These are phyloP conservation scores for Catagonus wagneri DNA, from an alignment of 2,113 vertebrate genomes.

Conservation along the genomic window DNA sequence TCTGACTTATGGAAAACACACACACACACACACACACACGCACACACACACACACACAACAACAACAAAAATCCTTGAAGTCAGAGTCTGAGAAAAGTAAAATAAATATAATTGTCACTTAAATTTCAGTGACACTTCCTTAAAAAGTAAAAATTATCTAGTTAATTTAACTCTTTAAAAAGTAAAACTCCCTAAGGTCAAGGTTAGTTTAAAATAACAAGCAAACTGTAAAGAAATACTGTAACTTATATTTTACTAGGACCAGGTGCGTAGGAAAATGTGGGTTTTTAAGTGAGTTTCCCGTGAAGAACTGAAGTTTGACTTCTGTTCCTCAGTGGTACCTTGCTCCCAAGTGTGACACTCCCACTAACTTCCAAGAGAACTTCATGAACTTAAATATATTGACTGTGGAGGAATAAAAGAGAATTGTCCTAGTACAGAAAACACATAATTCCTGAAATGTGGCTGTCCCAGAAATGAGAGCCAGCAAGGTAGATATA, in stretches of 20 bases:
- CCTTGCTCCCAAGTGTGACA: conserved; percentile 44
- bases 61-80: background rate
- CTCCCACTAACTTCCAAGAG: conserved; percentile 55
- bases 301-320: background rate
- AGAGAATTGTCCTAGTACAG: conserved; percentile 35
- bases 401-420: conserved; percentile 17
- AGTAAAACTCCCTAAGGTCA: background rate
- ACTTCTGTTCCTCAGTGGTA: background rate
- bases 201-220: conserved; percentile 28
- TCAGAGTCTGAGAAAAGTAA: background rate
- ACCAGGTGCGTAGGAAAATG: background rate
- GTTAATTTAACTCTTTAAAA: conserved; percentile 53
- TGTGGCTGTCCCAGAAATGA: background rate
- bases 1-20: too few relatives aligned
- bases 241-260: conserved; percentile 1
- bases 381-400: conserved; percentile 29
- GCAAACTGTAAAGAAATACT: background rate
- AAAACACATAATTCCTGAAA: conserved; percentile 15
- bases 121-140: conserved; percentile 16
- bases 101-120: conserved; percentile 3
- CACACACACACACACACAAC: too few relatives aligned
- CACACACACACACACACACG: too few relatives aligned
- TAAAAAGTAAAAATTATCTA: background rate
- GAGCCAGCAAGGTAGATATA: background rate
- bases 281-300: conserved; percentile 22